Base-by-base conservation (phyloP, 2,113 vertebrate genomes). In the Vicugna pacos region DNA sequence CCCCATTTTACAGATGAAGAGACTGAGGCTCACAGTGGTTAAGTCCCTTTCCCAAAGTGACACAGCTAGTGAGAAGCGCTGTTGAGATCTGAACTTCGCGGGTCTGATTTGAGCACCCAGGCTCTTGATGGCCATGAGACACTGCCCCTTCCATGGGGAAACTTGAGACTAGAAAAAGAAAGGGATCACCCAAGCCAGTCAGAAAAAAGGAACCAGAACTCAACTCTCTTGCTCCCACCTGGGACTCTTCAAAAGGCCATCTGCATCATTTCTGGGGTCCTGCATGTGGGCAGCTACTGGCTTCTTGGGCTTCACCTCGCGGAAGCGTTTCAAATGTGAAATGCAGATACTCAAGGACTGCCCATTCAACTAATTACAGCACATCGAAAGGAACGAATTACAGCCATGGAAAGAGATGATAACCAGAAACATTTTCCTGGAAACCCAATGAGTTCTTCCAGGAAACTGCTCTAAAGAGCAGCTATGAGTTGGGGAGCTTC, bases 11-110 rank as follows among this genome's bases (percentile, higher is more conserved):
- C 15, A 93, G 70, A 89, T 46, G 65, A 72, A 8, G 32, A 84
- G 48, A 89, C 77, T 2, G 1, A 35, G 50, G 87, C 46, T 62
- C 19, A 6, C 84, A 60, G 48, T 0, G 19, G 8, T 20, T 54
- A 35, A 14, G 6, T 79, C 60, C 52, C 32, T 62, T 83, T n/a
- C 54, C 42, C 1, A 6, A 81, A 11, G 8, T 62, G 9, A 26
- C 5, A 6, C 2, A 58, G 54, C 65, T 82, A 19, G 56, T 35
- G 20, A 73, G 72, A 64, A 46, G 9, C 42, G 58, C 56, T 52
- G 64, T 22, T 76, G 70, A 86, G 60, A 56, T n/a, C 0, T 16
- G 26, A 26, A 19, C 6, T 0, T 0, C 0, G 2, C 2, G 0
- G 0, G 15, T 52, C 77, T 70, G 32, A 56, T 75, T 70, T 19